Evolutionary conservation across 2,797 vertebrate genomes (phyloP).

Genomic region (Enoplosus armatus): DNA sequence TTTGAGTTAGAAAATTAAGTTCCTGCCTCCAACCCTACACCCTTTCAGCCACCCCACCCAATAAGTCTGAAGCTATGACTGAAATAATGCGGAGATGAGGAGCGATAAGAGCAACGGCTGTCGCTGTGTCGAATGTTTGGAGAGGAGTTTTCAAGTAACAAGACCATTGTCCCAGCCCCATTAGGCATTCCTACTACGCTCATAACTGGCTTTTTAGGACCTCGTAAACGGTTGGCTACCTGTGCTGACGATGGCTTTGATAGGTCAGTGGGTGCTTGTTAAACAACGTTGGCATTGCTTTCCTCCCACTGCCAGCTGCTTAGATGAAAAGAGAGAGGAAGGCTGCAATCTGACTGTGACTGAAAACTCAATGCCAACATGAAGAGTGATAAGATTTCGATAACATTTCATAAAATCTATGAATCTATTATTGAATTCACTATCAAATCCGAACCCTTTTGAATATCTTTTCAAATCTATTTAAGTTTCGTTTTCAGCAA

Average conservation of each 20-base stretch:
- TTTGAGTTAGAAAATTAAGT: slow-evolving; percentile 80
- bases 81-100: slow-evolving; percentile 56
- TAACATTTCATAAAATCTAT: slow-evolving; percentile 4
- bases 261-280: slow-evolving; percentile 75
- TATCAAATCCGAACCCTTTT: neutral
- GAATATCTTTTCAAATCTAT: neutral
- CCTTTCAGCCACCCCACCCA: neutral
- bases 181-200: slow-evolving; percentile 58
- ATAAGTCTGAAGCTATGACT: slow-evolving; percentile 35
- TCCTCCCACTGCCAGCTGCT: slow-evolving; percentile 72
- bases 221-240: slow-evolving; percentile 70
- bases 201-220: slow-evolving; percentile 69
- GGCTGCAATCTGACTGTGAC: slow-evolving; percentile 42
- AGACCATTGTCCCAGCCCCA: slow-evolving; percentile 49
- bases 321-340: slow-evolving; percentile 43
- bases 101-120: slow-evolving; percentile 38
- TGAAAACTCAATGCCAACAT: slow-evolving; percentile 23
- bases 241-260: slow-evolving; percentile 66
- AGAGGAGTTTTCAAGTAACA: slow-evolving; percentile 56
- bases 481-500: neutral
- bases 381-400: slow-evolving; percentile 11
- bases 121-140: slow-evolving; percentile 49
- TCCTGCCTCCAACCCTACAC: slow-evolving; percentile 39
- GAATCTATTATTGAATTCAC: neutral
- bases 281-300: slow-evolving; percentile 64